phyloP scores from a whole-genome alignment of 2,113 vertebrate species.

The Pituophis catenifer region DNA sequence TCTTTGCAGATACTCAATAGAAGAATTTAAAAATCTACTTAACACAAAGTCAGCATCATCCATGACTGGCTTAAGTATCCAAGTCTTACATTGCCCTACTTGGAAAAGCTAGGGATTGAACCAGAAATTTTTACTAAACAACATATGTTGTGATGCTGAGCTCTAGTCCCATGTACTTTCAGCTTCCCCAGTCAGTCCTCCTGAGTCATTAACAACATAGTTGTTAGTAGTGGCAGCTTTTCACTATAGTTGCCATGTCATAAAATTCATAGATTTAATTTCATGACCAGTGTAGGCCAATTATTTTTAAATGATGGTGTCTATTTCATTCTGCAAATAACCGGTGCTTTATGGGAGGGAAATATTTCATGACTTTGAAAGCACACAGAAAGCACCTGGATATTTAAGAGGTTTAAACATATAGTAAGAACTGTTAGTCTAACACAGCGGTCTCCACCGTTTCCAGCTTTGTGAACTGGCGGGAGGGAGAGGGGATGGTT shows the following conservation, averaged over 20 bases:
- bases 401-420: background rate
- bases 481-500: background rate
- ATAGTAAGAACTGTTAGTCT: background rate
- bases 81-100: background rate
- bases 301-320: background rate
- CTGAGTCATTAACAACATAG: background rate
- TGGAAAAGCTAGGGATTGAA: background rate
- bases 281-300: background rate
- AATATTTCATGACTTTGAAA: background rate
- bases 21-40: background rate
- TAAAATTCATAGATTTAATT: background rate
- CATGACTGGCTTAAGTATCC: background rate
- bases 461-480: background rate
- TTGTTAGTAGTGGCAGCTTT: background rate
- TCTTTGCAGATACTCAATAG: slow-evolving; percentile 4
- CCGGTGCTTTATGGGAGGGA: background rate
- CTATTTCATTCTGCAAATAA: background rate
- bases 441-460: background rate
- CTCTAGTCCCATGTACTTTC: background rate
- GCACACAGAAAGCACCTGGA: background rate
- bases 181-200: background rate
- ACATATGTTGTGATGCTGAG: background rate
- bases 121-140: background rate
- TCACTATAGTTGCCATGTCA: background rate
- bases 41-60: background rate